These are phyloP conservation scores for Portevinia maculata DNA, from an alignment of 2,888 invertebrate genomes.

Conservation along the genomic window DNA sequence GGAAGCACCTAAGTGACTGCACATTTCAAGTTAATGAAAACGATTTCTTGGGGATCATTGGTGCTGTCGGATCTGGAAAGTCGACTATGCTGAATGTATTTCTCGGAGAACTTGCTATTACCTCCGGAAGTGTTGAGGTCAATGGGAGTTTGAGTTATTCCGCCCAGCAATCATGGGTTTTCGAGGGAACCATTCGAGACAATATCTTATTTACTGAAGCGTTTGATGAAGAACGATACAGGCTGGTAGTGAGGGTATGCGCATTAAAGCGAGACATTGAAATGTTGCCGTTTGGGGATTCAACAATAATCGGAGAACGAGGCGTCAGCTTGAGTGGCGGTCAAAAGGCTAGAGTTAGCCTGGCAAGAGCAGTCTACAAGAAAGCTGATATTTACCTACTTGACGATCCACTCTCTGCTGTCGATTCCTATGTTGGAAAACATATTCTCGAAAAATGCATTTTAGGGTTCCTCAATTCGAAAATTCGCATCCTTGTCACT, in stretches of 20 bases:
- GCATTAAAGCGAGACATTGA: slow-evolving; percentile 85
- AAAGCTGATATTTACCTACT: slow-evolving; percentile 88
- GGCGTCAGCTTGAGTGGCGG: slow-evolving; percentile 88
- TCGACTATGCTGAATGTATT: slow-evolving; percentile 87
- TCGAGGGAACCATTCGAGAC: slow-evolving; percentile 89
- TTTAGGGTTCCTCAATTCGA: slow-evolving; percentile 84
- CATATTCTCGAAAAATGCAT: slow-evolving; percentile 89
- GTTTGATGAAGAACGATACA: slow-evolving; percentile 84
- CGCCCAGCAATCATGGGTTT: slow-evolving; percentile 91
- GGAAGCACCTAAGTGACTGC: slow-evolving; percentile 77
- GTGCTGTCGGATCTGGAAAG: slow-evolving; percentile 89
- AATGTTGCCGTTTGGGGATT: slow-evolving; percentile 84
- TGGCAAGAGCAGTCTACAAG: slow-evolving; percentile 88
- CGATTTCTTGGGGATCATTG: slow-evolving; percentile 84
- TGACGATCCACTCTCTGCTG: slow-evolving; percentile 89
- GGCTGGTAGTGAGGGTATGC: slow-evolving; percentile 84
- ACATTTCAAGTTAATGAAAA: slow-evolving; percentile 79
- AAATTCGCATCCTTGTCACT: slow-evolving; percentile 88
- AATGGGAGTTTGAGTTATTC: slow-evolving; percentile 88
- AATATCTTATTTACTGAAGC: slow-evolving; percentile 93
- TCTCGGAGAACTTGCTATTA: slow-evolving; percentile 86
- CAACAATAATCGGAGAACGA: slow-evolving; percentile 84
- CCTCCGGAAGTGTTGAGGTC: slow-evolving; percentile 84
- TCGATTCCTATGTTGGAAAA: slow-evolving; percentile 88
- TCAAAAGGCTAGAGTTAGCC: slow-evolving; percentile 88